Percentiles rank a stretch among this genome's conserved stretches.
Conservation (phyloP, 2,888 invertebrate species). For the Mesorhabditis spiculigera region DNA sequence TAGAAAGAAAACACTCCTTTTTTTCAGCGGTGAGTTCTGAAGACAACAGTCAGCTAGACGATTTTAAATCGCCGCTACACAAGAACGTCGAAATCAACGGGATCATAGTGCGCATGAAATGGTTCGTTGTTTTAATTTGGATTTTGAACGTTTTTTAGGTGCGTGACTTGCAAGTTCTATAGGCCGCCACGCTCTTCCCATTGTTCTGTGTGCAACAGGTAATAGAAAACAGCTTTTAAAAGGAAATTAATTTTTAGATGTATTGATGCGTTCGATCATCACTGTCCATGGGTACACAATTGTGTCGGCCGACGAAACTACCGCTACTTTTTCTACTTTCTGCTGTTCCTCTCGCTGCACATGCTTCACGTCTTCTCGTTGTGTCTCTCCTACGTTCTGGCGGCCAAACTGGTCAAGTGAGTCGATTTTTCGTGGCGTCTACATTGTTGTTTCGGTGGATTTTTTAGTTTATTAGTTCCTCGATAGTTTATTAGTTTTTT, state of each 20-base stretch:
- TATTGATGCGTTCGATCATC: conserved; percentile 93
- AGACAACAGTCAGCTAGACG: conserved; percentile 82
- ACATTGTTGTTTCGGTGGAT: background rate
- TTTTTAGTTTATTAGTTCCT: no score
- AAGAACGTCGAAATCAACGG: conserved; percentile 86
- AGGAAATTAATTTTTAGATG: conserved; percentile 36
- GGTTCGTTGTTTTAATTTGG: conserved; percentile 9
- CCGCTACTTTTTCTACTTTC: conserved; percentile 91
- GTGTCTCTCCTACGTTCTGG: conserved; percentile 83
- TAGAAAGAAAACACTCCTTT: background rate
- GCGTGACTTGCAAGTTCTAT: conserved; percentile 98
- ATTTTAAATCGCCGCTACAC: conserved; percentile 85
- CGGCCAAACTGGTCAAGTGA: conserved; percentile 12
- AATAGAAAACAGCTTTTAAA: background rate
- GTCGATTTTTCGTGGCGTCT: background rate
- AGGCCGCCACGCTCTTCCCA: conserved; percentile 97
- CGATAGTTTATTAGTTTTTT: no score
- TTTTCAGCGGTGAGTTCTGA: conserved; percentile 84
- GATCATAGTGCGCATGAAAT: conserved; percentile 91
- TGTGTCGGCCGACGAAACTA: conserved; percentile 66
- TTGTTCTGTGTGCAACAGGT: conserved; percentile 94
- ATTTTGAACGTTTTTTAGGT: conserved; percentile 14
- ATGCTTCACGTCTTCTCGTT: conserved; percentile 95
- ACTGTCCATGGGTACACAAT: conserved; percentile 70
- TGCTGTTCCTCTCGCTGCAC: conserved; percentile 89